Evolutionary conservation across 2,797 vertebrate genomes (phyloP), one percentile per base, ranked within the genome.

Genomic region (Dipus sagitta): DNA sequence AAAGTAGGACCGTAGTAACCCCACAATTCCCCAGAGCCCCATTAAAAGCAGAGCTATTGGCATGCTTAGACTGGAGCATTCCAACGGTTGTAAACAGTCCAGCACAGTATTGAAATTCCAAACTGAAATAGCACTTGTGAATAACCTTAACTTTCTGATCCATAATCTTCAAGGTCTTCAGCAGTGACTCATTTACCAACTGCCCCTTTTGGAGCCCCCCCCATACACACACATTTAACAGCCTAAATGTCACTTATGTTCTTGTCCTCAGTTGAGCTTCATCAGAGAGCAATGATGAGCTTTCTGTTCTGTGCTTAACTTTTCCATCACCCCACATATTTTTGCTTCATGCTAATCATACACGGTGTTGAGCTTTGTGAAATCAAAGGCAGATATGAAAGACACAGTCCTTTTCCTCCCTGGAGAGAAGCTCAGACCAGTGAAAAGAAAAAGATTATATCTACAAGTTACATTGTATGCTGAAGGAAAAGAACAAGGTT

Each of bases 81-180:
- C 83, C 13, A 11, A 21, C 34, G 80, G 47, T 79, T 91, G 42
- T 68, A 85, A 95, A 76, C 72, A 86, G 62, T 67, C 77, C 54
- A 32, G 42, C 30, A n/a, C 4, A 7, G 32, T 72, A 90, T 86
- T 90, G 79, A 68, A 74, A 79, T 87, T 79, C 79, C 83, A 83
- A 64, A 47, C 52, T 18, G 0, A 90, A 96, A 72, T 17, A 86
- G 9, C n/a, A 34, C 42, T 70, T 34, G 54, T 70, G 78, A 79
- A 85, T 79, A 86, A 38, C 67, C 64, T 92, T 64, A 79, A 78
- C 68, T 94, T 81, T 94, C 60, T 64, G 93, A 84, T 54, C 34
- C 20, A 38, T 30, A 84, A 65, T 42, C 70, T 64, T 32, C 32
- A 47, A 86, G 80, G 74, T 92, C 32, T 74, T 88, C 84, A 26